Base-by-base conservation (phyloP, 2,888 invertebrate genomes). In the Phorcus lineatus region DNA sequence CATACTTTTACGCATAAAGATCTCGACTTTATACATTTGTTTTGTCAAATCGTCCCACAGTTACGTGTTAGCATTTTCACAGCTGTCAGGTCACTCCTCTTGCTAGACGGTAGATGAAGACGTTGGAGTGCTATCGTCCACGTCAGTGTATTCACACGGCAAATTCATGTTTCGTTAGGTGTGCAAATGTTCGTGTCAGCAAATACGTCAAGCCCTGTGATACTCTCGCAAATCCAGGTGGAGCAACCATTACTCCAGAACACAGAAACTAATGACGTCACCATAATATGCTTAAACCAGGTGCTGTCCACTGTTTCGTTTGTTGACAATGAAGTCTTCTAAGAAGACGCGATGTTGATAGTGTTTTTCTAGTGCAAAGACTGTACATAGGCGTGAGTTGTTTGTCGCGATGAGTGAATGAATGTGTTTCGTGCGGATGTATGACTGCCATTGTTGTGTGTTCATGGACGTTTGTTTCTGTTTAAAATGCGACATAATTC, bases 331-430 rank as follows among this genome's bases (percentile, higher is more conserved):
- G 67, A 36, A 16, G 70, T 70, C 36, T 70, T 40, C 70, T 28
- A 36, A 70, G 70, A 70, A 31, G 70, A 36, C 70, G 19, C 17
- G 16, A 40, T 17, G 36, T 70, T 62, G 62, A 70, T 36, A 36
- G 70, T 70, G 70, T 31, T 31, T 31, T 57, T 70, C 70, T 70
- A 70, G 70, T 70, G 70, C 70, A 70, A 62, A 62, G 70, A 70
- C 70, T 70, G 70, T 70, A 70, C 19, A 70, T 70, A 70, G 36
- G 70, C 19, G 11, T 70, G 70, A 16, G 17, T 19, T 19, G 28
- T 70, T 19, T 19, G 70, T 36, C 40, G 19, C 22, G 62, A 17
- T 22, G 62, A 28, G 24, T 62, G 62, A 62, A 62, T 62, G 62
- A 62, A 62, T 62, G 40, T 28, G 67, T 16, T 36, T n/a, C 11